phyloP scores from a whole-genome alignment of 2,797 vertebrate species.

The Oryzias dopingdopingensis region DNA sequence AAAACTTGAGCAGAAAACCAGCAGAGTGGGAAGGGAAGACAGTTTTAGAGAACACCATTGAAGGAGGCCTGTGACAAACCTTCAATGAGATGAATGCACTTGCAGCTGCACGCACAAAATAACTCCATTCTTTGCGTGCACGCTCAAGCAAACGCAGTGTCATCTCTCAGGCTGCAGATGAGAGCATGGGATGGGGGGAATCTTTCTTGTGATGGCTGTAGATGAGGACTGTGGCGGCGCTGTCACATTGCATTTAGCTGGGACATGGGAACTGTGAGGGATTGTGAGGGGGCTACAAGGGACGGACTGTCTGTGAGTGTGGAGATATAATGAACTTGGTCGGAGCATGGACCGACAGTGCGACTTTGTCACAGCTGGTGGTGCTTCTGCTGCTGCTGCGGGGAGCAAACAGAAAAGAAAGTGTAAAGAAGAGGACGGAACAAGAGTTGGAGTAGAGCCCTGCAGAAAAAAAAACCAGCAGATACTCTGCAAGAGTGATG shows the following conservation, averaged over 20 bases:
- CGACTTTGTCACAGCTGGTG: slow-evolving; percentile 50
- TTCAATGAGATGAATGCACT: slow-evolving; percentile 1
- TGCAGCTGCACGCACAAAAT: slow-evolving; percentile 8
- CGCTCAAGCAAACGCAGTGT: slow-evolving; percentile 35
- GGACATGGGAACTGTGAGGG: slow-evolving; percentile 42
- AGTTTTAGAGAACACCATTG: slow-evolving; percentile 51
- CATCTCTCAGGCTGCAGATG: slow-evolving; percentile 65
- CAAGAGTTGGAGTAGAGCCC: slow-evolving; percentile 14
- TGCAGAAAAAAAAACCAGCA: slow-evolving; percentile 31
- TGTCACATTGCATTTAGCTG: slow-evolving; percentile 70
- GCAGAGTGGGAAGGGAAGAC: slow-evolving; percentile 34
- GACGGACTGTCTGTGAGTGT: slow-evolving; percentile 57
- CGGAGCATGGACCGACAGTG: slow-evolving; percentile 44
- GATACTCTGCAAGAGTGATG: slow-evolving; percentile 41
- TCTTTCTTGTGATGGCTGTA: slow-evolving; percentile 72
- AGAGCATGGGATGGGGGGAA: slow-evolving; percentile 57
- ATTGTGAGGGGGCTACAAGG: slow-evolving; percentile 24
- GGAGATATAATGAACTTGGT: slow-evolving; percentile 65
- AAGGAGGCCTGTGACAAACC: slow-evolving; percentile 24
- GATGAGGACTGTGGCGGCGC: slow-evolving; percentile 66
- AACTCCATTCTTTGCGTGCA: slow-evolving; percentile 12
- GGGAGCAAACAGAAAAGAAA: slow-evolving; percentile 38
- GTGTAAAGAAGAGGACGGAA: slow-evolving; percentile 30
- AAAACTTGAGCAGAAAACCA: slow-evolving; percentile 34
- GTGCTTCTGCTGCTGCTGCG: slow-evolving; percentile 30